Conservation (phyloP, 2,888 invertebrate species). For the Drosophila monieri region DNA sequence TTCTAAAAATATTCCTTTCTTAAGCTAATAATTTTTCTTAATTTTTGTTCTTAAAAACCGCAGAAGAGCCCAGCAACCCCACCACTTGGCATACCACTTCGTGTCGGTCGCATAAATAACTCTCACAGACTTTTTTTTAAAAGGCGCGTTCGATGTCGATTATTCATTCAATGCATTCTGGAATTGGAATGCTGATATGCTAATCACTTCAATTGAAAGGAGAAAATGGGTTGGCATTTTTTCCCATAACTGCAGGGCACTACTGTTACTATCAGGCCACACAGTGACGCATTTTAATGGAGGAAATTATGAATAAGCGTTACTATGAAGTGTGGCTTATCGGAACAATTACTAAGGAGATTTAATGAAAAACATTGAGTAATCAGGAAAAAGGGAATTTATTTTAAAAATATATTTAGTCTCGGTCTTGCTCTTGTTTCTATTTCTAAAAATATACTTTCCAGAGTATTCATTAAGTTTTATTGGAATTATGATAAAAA, state of each 20-base stretch:
- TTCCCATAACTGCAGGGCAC: not conserved
- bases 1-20: not conserved
- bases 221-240: constrained; percentile 6
- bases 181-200: constrained; percentile 32
- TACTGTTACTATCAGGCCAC: not conserved
- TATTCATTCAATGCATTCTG: constrained; percentile 43
- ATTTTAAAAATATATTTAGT: too few species aligned
- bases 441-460: too few species aligned
- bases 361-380: not conserved
- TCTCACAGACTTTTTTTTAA: not conserved
- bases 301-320: not conserved
- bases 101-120: constrained; percentile 3
- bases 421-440: too few species aligned
- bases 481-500: too few species aligned
- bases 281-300: not conserved
- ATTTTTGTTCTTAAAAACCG: not conserved
- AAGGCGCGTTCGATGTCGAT: constrained; percentile 41
- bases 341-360: too few species aligned
- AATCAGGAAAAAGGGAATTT: not conserved
- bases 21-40: not conserved
- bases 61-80: not conserved
- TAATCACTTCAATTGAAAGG: constrained; percentile 1
- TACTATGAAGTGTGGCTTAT: not conserved
- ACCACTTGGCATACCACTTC: not conserved
- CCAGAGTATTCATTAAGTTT: too few species aligned